Conservation (phyloP, 1,140 invertebrate genomes). For the Lamellibrachia luymesi region DNA sequence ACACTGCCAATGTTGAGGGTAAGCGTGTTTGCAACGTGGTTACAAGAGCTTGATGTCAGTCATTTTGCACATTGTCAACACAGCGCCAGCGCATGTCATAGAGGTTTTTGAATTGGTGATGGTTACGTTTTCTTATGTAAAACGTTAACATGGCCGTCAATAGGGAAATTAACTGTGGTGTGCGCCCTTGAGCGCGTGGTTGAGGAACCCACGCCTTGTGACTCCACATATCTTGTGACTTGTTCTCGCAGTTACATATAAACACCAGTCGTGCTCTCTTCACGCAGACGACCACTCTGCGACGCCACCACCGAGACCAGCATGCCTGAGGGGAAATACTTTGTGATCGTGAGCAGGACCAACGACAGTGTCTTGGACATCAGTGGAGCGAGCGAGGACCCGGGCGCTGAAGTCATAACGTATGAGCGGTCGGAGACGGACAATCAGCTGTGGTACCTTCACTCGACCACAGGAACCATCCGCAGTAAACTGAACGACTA, state of each 20-base stretch:
- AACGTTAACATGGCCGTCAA: too few species aligned
- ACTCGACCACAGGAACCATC: slow-evolving; percentile 26
- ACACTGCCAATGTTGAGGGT: too few species aligned
- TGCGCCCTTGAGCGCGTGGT: background rate
- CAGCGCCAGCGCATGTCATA: too few species aligned
- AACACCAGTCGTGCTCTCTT: background rate
- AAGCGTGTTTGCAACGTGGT: too few species aligned
- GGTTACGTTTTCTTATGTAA: too few species aligned
- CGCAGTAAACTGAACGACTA: slow-evolving; percentile 15
- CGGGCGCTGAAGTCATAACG: slow-evolving; percentile 12
- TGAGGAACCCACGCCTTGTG: background rate
- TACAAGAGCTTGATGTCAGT: too few species aligned
- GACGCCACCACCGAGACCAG: background rate
- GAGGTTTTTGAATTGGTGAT: too few species aligned
- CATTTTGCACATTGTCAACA: too few species aligned
- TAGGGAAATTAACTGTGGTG: too few species aligned
- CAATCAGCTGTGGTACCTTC: slow-evolving; percentile 30
- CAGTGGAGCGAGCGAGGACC: background rate
- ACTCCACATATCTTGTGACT: background rate
- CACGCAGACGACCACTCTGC: background rate
- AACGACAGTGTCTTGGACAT: slow-evolving; percentile 14
- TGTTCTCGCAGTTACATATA: background rate
- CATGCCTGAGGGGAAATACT: slow-evolving; percentile 15
- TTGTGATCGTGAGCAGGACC: slow-evolving; percentile 14
- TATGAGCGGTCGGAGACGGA: background rate